Base-by-base conservation (phyloP, 2,888 invertebrate genomes). In the Ellobium chinense region DNA sequence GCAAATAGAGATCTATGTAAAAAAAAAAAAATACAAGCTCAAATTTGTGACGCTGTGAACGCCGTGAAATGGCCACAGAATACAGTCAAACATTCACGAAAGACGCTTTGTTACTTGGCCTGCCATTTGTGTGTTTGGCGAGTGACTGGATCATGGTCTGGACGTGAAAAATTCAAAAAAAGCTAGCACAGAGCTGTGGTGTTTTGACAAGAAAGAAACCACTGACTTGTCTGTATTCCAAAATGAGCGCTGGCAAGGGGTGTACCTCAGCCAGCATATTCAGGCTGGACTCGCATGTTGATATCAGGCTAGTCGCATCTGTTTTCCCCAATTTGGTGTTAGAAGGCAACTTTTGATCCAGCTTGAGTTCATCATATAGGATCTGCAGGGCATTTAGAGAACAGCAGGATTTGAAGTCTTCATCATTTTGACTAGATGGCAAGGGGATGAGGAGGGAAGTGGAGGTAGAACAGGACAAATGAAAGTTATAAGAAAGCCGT, bases 151-250 rank as follows among this genome's bases (percentile, higher is more conserved):
- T n/a, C n/a, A n/a, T n/a, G n/a, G n/a, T n/a, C n/a, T n/a, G n/a
- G n/a, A n/a, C n/a, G n/a, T n/a, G n/a, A 46, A 46, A 46, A 46
- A 46, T 18, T 18, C 46, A 7, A 46, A 46, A 46, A 46, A 18
- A 46, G 18, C 46, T 46, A 18, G 46, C 18, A 46, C 7, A 46
- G 18, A 46, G 46, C 18, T 69, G 24, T 69, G 9, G 39, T 29
- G 5, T 63, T 5, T 5, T 18, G 12, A 54, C n/a, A 58, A 46
- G 31, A 68, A 27, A 46, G 54, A 27, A 75, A 62, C 5, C 21
- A 60, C 54, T n/a, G 82, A 91, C 91, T 85, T 91, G 92, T 88
- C 92, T 87, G 78, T 92, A 88, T 84, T 92, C 89, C 37, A 91
- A 85, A 4, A 92, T 79, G n/a, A 92, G 86, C 7, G 84, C 83